These are phyloP conservation scores for Aplysina aerophoba DNA, from an alignment of 37 sponge, comb jelly and placozoan genomes.

Conservation along the genomic window DNA sequence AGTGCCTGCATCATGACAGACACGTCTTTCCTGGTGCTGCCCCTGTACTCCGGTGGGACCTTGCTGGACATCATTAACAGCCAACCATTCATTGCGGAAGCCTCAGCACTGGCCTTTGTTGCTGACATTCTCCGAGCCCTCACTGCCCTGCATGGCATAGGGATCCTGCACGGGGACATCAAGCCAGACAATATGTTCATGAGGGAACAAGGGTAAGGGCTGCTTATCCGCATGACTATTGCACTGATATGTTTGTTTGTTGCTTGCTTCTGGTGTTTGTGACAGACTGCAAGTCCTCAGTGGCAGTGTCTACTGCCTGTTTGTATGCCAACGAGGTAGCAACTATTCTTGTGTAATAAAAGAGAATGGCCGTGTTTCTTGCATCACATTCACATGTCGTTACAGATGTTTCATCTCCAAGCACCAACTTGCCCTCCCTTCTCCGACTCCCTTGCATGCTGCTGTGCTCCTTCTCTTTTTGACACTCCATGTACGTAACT, in stretches of 20 bases:
- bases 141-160: conserved; percentile 10
- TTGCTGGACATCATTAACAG: conserved; percentile 13
- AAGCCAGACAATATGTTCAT: conserved; percentile 28
- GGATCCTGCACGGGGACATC: conserved; percentile 29
- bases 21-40: conserved; percentile 2
- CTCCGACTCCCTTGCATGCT: no score
- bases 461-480: no score
- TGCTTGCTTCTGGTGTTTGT: neutral
- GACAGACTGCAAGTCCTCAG: neutral
- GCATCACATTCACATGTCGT: neutral
- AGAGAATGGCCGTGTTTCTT: neutral
- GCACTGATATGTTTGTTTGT: neutral
- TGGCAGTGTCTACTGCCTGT: no score
- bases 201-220: neutral
- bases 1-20: neutral
- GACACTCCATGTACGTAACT: no score
- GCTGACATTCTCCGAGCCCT: neutral
- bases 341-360: neutral
- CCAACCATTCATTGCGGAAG: neutral
- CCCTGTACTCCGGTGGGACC: neutral
- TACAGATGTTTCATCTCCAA: no score
- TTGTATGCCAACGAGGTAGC: neutral
- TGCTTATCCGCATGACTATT: neutral
- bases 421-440: no score
- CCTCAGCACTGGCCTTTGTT: no score